Conservation (phyloP, 37 sponge, comb jelly and placozoan species). For the Lycopodina hypogea region DNA sequence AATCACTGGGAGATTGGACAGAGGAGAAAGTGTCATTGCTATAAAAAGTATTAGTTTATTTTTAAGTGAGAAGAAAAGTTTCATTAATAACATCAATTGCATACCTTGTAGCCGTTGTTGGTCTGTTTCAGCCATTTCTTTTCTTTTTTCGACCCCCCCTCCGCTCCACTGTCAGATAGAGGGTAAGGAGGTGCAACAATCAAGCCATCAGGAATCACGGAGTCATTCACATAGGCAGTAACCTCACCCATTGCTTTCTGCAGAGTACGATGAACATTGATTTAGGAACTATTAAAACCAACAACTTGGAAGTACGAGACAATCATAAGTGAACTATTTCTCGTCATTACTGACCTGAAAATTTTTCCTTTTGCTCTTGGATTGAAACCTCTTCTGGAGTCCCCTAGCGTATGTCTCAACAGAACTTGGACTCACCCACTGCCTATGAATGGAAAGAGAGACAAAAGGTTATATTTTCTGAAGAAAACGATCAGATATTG, state of each 20-base stretch:
- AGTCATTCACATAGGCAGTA: constrained; percentile 17
- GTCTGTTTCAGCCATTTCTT: background rate
- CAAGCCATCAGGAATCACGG: constrained; percentile 47
- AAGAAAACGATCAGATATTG: background rate
- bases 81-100: background rate
- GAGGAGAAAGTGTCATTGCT: too few relatives aligned
- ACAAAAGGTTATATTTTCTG: background rate
- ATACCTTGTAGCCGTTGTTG: background rate
- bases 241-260: constrained; percentile 62
- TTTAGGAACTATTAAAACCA: background rate
- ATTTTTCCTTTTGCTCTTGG: constrained; percentile 51
- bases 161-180: constrained; percentile 12
- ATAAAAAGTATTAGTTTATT: background rate
- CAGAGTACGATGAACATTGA: background rate
- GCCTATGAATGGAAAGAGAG: constrained; percentile 24
- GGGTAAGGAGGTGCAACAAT: constrained; percentile 14
- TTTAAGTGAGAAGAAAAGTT: background rate
- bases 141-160: background rate
- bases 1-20: too few relatives aligned
- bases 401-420: constrained; percentile 50
- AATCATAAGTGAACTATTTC: background rate
- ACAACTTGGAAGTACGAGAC: background rate
- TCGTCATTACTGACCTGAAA: constrained; percentile 36
- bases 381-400: constrained; percentile 58
- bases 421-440: constrained; percentile 51